Base-by-base conservation (phyloP, 53 echinoderm and acorn worm genomes). In the Holothuria leucospilota region DNA sequence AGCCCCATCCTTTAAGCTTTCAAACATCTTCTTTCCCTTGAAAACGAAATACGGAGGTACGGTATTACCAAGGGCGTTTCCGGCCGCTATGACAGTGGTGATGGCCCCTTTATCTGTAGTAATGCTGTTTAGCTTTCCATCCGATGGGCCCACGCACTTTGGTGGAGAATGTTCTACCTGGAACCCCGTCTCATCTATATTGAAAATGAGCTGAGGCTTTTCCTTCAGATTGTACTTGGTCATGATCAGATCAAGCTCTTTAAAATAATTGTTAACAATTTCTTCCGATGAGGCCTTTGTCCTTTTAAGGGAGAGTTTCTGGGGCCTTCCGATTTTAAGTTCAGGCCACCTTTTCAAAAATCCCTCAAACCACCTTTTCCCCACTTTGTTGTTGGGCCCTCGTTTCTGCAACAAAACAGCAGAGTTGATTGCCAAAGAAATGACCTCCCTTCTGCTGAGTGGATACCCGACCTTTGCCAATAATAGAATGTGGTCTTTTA, bases 21-120 rank as follows among this genome's bases (percentile, higher is more conserved):
- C n/a, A n/a, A n/a, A n/a, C n/a, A n/a, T n/a, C n/a, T n/a, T n/a
- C n/a, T n/a, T n/a, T n/a, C 71, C 71, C 61, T 70, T 58, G 63
- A 88, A 88, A 8, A 88, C 39, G 72, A 88, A 88, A 82, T 82
- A 88, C 39, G 59, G 87, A 49, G 78, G 74, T 5, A 88, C 51
- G 25, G 69, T 53, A 69, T 29, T 69, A 9, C 82, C 81, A 28
- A 82, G 58, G 14, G 88, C 38, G 53, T 88, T 88, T 30, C 82
- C 81, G 41, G 82, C 82, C 2, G 78, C 88, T 69, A 88, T 88
- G n/a, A 82, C 63, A 39, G 88, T 87, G 18, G 62, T 63, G 30
- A 71, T 87, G 11, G 67, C 79, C 4, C 66, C 77, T 53, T 87
- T 87, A 13, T 28, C 68, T 11, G 78, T 38, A 26, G 67, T 66